These are phyloP conservation scores for Penaeus japonicus DNA, from an alignment of 1,140 invertebrate genomes.

Conservation along the genomic window DNA sequence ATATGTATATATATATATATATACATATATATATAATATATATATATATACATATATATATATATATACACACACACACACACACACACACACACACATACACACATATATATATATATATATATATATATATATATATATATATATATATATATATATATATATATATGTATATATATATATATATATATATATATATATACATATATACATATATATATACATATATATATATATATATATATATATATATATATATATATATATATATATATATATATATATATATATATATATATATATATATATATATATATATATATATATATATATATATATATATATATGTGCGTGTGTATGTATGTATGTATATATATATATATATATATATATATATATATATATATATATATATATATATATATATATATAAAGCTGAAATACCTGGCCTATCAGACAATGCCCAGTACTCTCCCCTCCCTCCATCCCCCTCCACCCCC, in stretches of 20 bases:
- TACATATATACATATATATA: conserved; percentile 17
- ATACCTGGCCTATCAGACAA: too few relatives aligned
- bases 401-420: too few relatives aligned
- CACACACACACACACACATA: background rate
- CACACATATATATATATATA: conserved; percentile 30
- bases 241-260: conserved; percentile 10
- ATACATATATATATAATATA: background rate
- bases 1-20: background rate
- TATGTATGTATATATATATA: too few relatives aligned
- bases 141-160: conserved; percentile 18
- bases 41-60: background rate
- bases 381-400: too few relatives aligned
- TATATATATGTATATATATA: conserved; percentile 34
- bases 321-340: too few relatives aligned
- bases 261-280: background rate
- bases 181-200: conserved; percentile 22
- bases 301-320: too few relatives aligned
- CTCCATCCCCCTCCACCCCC: background rate
- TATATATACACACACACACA: background rate
- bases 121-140: conserved; percentile 25
- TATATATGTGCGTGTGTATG: too few relatives aligned
- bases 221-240: background rate
- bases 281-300: background rate
- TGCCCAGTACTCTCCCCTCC: background rate
- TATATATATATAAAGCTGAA: too few relatives aligned